Evolutionary conservation across 2,888 invertebrate genomes (phyloP).

Genomic region (Cenopis cana): DNA sequence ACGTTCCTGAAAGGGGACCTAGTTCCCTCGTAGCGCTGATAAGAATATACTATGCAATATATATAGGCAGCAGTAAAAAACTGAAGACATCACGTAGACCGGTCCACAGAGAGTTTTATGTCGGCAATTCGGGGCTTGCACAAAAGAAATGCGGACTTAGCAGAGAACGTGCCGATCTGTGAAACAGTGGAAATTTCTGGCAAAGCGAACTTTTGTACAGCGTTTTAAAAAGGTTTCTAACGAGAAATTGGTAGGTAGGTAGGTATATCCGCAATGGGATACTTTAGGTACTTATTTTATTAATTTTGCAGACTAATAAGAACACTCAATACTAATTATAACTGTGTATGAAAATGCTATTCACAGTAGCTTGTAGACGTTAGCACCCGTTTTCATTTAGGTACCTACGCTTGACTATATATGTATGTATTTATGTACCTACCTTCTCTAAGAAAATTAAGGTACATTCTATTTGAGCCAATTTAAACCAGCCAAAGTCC

Average conservation of each 20-base stretch:
- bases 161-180: slow-evolving; percentile 66
- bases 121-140: slow-evolving; percentile 81
- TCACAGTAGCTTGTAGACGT: too few relatives aligned
- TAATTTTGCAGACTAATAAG: too few relatives aligned
- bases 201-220: background rate
- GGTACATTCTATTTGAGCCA: background rate
- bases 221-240: background rate
- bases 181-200: slow-evolving; percentile 3
- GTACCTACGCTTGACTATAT: too few relatives aligned
- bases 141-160: slow-evolving; percentile 82
- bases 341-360: too few relatives aligned
- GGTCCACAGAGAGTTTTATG: slow-evolving; percentile 78
- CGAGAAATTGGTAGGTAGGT: background rate
- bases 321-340: too few relatives aligned
- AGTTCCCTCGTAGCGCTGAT: slow-evolving; percentile 67
- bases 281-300: too few relatives aligned
- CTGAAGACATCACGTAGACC: slow-evolving; percentile 80
- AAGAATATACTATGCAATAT: slow-evolving; percentile 77
- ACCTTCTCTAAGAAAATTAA: too few relatives aligned
- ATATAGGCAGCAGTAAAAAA: slow-evolving; percentile 72
- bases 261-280: too few relatives aligned
- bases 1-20: slow-evolving; percentile 63
- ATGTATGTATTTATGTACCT: too few relatives aligned
- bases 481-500: slow-evolving; percentile 53
- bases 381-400: too few relatives aligned